Evolutionary conservation across 2,113 vertebrate species (phyloP).

Genomic region (Saguinus imperator): DNA sequence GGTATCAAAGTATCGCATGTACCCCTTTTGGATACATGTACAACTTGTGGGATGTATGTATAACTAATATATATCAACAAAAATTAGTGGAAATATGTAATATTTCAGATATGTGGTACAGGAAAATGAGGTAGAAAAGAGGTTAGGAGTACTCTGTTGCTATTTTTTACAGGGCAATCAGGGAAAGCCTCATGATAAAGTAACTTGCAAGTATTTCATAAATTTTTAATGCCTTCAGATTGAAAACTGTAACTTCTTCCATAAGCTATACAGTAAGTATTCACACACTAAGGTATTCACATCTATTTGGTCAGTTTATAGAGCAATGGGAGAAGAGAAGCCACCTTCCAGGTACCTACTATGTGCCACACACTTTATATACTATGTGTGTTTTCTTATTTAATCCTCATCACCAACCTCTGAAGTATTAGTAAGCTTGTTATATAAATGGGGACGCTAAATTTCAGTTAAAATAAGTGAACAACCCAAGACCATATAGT

Average conservation of each 20-base stretch:
- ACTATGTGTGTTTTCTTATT: not conserved
- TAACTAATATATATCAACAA: not conserved
- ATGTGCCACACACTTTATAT: not conserved
- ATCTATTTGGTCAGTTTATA: not conserved
- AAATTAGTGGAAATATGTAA: not conserved
- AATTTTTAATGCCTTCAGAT: not conserved
- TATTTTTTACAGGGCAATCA: constrained; percentile 1
- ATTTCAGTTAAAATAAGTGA: not conserved
- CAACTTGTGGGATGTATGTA: no score
- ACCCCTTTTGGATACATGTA: no score
- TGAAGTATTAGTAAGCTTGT: not conserved
- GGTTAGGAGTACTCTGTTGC: not conserved
- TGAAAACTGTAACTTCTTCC: constrained; percentile 1
- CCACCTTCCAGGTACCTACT: not conserved
- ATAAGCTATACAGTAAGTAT: not conserved
- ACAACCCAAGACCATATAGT: not conserved
- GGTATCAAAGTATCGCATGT: not conserved
- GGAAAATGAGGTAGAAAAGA: constrained; percentile 27
- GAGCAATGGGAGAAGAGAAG: not conserved
- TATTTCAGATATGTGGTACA: not conserved
- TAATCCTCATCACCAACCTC: not conserved
- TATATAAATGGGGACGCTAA: not conserved
- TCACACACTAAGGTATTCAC: not conserved
- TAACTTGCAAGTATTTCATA: not conserved
- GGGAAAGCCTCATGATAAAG: not conserved